Evolutionary conservation across 2,797 vertebrate genomes (phyloP), one percentile per base, ranked within the genome.

Genomic region (Lepidocolaptes lacrymiger): DNA sequence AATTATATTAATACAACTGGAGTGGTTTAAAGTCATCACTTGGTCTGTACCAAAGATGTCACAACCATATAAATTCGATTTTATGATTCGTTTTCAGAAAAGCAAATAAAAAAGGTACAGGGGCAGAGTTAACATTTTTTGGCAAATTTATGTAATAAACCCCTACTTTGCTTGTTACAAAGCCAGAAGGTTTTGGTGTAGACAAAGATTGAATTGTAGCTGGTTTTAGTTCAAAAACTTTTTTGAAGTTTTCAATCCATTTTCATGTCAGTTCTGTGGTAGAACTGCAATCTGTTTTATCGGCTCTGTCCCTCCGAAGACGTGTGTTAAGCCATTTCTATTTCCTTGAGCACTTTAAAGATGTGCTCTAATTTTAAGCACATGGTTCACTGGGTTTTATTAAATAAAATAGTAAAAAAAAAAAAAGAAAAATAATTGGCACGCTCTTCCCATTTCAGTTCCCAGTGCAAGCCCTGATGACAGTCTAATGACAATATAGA

Each of bases 341-440:
- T 34, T 83, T 93, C 89, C 75, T 28, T 41, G 48, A 89, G 68
- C 72, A 26, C 64, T 84, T 66, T 36, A 51, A 93, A 80, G 78
- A 80, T 22, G 26, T 81, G 87, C 79, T 92, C 37, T 93, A 89
- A 94, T 84, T 88, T 86, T n/a, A 73, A 91, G 95, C 93, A 96
- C 87, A 81, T 92, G 92, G 39, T 72, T 93, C 51, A 11, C 87
- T 92, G 78, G 73, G 36, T 43, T 93, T 72, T 88, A 92, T 92
- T 81, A 85, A 88, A 89, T 75, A 43, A 80, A 93, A 84, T 32
- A 56, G 10, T 10, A 2, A 26, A 63, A 71, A 51, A 63, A 71
- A 51, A 36, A 34, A n/a, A 86, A 39, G 51, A 28, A 9, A 43
- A 49, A 28, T 5, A 91, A 73, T 64, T 77, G 94, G 76, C 69